Base-by-base conservation (phyloP, 2,888 invertebrate species). In the Chromoteleia sp. region DNA sequence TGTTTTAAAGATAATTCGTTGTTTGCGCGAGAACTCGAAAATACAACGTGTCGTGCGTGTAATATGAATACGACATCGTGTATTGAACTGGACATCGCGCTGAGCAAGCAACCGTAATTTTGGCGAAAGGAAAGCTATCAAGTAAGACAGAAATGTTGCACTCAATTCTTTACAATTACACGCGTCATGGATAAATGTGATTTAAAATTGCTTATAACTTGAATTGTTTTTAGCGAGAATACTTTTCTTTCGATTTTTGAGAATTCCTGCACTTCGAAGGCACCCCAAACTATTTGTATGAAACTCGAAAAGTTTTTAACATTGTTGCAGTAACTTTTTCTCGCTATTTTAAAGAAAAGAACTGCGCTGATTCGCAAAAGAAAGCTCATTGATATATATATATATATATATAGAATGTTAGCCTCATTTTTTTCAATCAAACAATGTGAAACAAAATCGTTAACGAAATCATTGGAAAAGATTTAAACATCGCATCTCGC, bases 271-370 rank as follows among this genome's bases (percentile, higher is more conserved):
- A 30, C 15, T 52, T 52, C 8, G 4, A 30, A 10, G 29, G 15
- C 29, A 14, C 52, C 30, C 10, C 30, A 30, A 52, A 52, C 52
- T 52, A 52, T 52, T 52, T 15, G 52, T 7, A 15, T 30, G 30
- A 30, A 29, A 30, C 15, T 52, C 30, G 30, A 36, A 54, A 54
- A 54, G 15, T 54, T 33, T 36, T 54, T 54, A 54, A 54, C 36
- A 54, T 15, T 36, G 36, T 36, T 54, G 36, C 36, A 19, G 33
- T 36, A 54, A 54, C 54, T 54, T 54, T 54, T 17, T 8, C 36
- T 19, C 5, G 19, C 1, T 15, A 52, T 52, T 14, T 21, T 19
- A 17, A 54, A 30, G 30, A 15, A 30, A 52, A 30, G 15, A 52
- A 12, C 52, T 30, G 6, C 29, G 10, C 30, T 30, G 30, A 30